Base-by-base conservation (phyloP, 2,888 invertebrate species). In the Ochropleura plecta region DNA sequence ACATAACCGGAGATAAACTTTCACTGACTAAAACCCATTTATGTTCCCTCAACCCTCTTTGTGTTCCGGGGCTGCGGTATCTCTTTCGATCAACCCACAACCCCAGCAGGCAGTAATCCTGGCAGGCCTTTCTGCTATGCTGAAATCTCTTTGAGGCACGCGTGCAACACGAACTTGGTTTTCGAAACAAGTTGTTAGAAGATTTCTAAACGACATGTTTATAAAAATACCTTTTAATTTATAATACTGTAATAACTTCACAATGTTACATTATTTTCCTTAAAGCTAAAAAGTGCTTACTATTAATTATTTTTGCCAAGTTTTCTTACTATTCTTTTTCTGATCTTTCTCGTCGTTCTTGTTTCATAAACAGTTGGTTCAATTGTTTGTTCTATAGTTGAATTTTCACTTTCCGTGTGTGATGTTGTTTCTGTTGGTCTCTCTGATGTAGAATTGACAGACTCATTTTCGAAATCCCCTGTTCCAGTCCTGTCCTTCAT, bases 261-360 rank as follows among this genome's bases (percentile, higher is more conserved):
- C 57, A 49, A 62, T 16, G n/a, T 55, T 68, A 73, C 55, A 57
- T 57, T 53, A 10, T 30, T 30, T 53, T 51, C 4, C 3, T 20
- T 30, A 53, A 12, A 44, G 14, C 16, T 69, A n/a, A 12, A 40
- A 57, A 57, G 20, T 44, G 12, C 44, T 3, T 1, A 60, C 20
- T 62, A n/a, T 49, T 69, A 64, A 86, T 89, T 90, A 70, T 71
- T 82, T 88, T 90, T 92, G 71, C 88, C 85, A 60, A 89, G 79
- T 79, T 88, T 91, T 60, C 89, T 88, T 4, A 81, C 78, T 14
- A 89, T 66, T 77, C 87, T 85, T 73, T 92, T 91, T 72, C 88
- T 88, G 71, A 82, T 91, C 79, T 92, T 91, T 63, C 82, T 90
- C 30, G 88, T 89, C 20, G 82, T 87, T 77, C 67, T 83, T 62